A percentile compares a stretch with the other conserved stretches of the same genome.
Conservation (phyloP, 2,888 invertebrate species). For the Epistrophella euchroma region DNA sequence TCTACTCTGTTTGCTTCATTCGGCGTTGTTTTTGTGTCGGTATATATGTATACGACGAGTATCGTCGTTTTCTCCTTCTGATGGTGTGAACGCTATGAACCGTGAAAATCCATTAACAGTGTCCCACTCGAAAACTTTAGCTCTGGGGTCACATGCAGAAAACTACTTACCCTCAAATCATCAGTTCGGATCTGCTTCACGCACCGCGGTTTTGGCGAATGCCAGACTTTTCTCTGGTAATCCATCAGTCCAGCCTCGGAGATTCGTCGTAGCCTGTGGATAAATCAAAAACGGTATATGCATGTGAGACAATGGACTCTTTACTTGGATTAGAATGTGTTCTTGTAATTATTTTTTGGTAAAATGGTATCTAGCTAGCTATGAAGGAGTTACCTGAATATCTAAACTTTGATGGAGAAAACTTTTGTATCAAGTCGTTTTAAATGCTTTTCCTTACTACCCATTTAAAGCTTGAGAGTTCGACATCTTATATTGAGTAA, state of each 20-base stretch:
- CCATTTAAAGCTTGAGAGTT: background rate
- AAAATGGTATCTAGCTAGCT: background rate
- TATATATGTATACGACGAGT: no score
- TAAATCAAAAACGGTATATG: conserved; percentile 26
- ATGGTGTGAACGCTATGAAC: conserved; percentile 53
- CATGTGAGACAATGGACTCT: conserved; percentile 28
- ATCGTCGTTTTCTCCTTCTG: conserved; percentile 13
- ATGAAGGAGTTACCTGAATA: background rate
- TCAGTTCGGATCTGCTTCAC: conserved; percentile 83
- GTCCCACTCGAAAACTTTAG: conserved; percentile 21
- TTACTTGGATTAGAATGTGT: conserved; percentile 28
- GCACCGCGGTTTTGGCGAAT: conserved; percentile 86
- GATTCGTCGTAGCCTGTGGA: conserved; percentile 85
- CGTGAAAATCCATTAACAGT: conserved; percentile 46
- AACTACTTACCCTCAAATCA: conserved; percentile 81
- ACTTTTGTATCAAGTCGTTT: background rate
- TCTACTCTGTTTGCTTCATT: conserved; percentile 51
- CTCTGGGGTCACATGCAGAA: conserved; percentile 18
- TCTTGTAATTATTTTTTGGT: conserved; percentile 36
- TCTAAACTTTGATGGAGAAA: background rate
- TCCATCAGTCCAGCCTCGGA: conserved; percentile 86
- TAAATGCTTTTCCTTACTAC: background rate
- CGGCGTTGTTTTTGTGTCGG: conserved; percentile 26
- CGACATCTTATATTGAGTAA: no score
- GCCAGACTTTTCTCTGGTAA: conserved; percentile 86